phyloP scores from a whole-genome alignment of 2,888 invertebrate genomes.

The Agriopis leucophaearia region DNA sequence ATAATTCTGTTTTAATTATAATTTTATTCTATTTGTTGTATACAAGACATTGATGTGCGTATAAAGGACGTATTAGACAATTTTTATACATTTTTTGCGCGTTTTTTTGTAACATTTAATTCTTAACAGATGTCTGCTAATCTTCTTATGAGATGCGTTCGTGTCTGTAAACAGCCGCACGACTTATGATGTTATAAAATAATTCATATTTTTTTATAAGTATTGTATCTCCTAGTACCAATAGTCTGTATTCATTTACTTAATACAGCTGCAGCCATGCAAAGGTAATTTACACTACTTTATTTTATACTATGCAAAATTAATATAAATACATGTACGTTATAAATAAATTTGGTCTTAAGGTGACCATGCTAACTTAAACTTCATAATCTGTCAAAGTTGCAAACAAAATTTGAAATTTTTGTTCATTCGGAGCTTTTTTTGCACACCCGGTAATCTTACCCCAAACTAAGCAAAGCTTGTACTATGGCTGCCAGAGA shows the following conservation, averaged over 20 bases:
- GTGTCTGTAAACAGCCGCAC: constrained; percentile 2
- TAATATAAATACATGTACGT: too few species aligned
- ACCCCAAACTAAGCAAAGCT: too few species aligned
- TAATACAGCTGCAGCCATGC: too few species aligned
- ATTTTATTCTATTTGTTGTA: constrained; percentile 23
- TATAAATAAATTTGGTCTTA: too few species aligned
- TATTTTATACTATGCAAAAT: too few species aligned
- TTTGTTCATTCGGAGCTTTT: too few species aligned
- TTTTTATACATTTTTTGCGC: constrained; percentile 36
- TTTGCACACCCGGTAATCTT: too few species aligned
- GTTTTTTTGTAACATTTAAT: constrained; percentile 28
- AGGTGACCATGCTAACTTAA: too few species aligned
- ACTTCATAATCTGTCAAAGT: too few species aligned
- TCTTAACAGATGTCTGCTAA: constrained; percentile 42
- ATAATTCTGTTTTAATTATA: neutral
- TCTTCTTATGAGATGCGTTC: constrained; percentile 34
- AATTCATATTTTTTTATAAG: constrained; percentile 6
- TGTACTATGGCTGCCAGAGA: too few species aligned
- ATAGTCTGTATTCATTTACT: neutral
- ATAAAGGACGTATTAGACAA: constrained; percentile 31
- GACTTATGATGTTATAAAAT: constrained; percentile 1
- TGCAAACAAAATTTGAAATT: too few species aligned
- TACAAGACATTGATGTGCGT: constrained; percentile 20
- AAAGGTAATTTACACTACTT: too few species aligned
- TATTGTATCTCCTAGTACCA: neutral